These are phyloP conservation scores for Magallana nippona DNA, from an alignment of 2,888 invertebrate species.

Conservation along the genomic window DNA sequence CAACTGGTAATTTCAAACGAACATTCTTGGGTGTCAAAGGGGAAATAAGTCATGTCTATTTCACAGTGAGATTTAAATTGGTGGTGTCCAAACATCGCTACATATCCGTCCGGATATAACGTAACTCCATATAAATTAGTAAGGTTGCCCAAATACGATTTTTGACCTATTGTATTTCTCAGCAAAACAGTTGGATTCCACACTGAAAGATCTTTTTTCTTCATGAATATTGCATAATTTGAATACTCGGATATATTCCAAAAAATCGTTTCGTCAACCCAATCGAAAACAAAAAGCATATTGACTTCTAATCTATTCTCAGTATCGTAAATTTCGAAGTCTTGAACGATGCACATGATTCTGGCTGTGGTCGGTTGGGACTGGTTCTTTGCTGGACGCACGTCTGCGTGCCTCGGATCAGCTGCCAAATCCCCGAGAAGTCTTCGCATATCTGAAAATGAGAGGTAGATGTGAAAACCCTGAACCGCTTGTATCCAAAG, in stretches of 20 bases:
- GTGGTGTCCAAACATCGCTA: not conserved
- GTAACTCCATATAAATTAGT: not conserved
- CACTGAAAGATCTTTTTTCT: not conserved
- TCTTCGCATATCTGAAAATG: slow-evolving; percentile 6
- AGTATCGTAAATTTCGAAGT: not conserved
- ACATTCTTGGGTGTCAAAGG: slow-evolving; percentile 13
- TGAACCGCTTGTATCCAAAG: too few relatives aligned
- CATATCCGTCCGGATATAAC: not conserved
- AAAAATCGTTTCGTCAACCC: not conserved
- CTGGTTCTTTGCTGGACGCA: not conserved
- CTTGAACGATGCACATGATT: not conserved
- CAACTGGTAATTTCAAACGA: slow-evolving; percentile 25
- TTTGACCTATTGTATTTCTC: not conserved
- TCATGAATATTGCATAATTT: not conserved
- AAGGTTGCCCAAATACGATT: not conserved
- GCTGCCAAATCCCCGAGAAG: not conserved
- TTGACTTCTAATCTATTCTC: not conserved
- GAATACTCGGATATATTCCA: not conserved
- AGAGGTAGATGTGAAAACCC: too few relatives aligned
- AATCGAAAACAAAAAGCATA: not conserved
- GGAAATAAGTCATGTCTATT: slow-evolving; percentile 28
- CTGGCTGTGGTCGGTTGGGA: not conserved
- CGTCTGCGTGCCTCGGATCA: not conserved
- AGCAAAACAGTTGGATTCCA: not conserved
- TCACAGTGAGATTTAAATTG: not conserved